phyloP scores from a whole-genome alignment of 2,888 invertebrate species.

The Drosophila formosana region DNA sequence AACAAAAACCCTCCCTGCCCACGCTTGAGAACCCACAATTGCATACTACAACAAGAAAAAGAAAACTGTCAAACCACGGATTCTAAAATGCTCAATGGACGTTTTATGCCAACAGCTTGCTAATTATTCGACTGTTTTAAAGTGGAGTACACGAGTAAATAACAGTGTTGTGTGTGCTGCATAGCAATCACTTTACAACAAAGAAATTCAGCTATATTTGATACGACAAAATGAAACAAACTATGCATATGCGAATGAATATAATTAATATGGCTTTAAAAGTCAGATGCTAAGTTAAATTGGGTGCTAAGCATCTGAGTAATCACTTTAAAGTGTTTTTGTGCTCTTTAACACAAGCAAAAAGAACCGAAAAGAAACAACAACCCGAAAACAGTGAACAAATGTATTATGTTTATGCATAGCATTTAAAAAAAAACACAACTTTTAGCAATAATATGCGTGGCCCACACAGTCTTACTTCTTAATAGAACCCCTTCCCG shows the following conservation, averaged over 20 bases:
- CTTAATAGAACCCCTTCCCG: slow-evolving; percentile 10
- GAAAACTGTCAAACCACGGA: slow-evolving; percentile 53
- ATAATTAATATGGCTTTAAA: slow-evolving; percentile 68
- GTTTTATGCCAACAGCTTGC: slow-evolving; percentile 53
- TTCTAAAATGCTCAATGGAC: slow-evolving; percentile 68
- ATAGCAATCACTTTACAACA: slow-evolving; percentile 59
- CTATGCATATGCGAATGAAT: slow-evolving; percentile 48
- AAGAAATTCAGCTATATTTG: slow-evolving; percentile 72
- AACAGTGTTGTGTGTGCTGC: slow-evolving; percentile 37
- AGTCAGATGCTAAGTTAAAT: slow-evolving; percentile 74
- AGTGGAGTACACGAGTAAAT: slow-evolving; percentile 36
- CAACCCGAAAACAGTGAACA: slow-evolving; percentile 35
- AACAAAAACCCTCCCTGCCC: slow-evolving; percentile 14
- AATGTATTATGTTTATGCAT: slow-evolving; percentile 65
- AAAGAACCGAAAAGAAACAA: slow-evolving; percentile 25
- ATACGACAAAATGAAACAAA: slow-evolving; percentile 57
- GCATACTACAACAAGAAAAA: slow-evolving; percentile 28
- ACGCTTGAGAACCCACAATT: slow-evolving; percentile 59
- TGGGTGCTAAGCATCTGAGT: slow-evolving; percentile 75
- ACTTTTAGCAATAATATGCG: slow-evolving; percentile 55
- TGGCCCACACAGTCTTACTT: slow-evolving; percentile 45
- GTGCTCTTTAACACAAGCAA: slow-evolving; percentile 23
- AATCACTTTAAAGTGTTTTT: slow-evolving; percentile 50
- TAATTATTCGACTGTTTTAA: slow-evolving; percentile 41
- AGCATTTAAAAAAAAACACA: slow-evolving; percentile 45